A percentile compares a stretch with the other conserved stretches of the same genome.
phyloP scores from a whole-genome alignment of 2,113 vertebrate genomes.

The Marmota flaviventris region DNA sequence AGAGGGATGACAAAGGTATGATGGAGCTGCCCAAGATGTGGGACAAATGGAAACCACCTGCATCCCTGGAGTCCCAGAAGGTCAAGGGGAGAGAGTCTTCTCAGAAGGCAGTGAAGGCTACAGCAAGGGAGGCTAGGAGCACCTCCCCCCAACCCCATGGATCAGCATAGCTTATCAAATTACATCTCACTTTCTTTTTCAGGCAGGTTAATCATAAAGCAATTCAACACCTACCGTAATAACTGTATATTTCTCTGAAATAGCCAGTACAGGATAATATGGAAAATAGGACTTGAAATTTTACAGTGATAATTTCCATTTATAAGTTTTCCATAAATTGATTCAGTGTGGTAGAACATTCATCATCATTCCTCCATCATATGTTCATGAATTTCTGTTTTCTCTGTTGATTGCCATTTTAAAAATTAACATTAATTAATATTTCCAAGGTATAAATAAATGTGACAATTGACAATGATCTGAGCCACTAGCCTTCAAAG shows the following conservation, averaged over 20 bases:
- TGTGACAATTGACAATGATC: rapidly evolving
- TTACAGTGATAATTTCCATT: slow-evolving; percentile 29
- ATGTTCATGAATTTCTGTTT: neutral
- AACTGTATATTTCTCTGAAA: neutral
- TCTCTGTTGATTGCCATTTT: neutral
- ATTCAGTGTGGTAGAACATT: neutral
- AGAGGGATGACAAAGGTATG: neutral
- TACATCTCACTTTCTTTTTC: neutral
- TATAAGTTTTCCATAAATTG: neutral
- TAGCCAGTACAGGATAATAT: neutral
- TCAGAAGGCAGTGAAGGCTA: neutral
- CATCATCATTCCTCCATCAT: neutral
- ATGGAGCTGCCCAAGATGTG: neutral
- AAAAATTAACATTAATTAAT: neutral
- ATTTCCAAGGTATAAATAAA: slow-evolving; percentile 11
- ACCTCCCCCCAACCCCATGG: rapidly evolving
- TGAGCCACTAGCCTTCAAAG: neutral
- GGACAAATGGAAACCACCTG: too few species aligned
- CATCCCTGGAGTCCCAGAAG: neutral
- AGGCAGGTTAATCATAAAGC: neutral
- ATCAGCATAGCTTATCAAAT: neutral
- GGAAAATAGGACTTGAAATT: neutral
- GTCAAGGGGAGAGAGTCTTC: neutral
- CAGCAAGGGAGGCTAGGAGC: neutral
- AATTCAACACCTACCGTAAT: neutral